Conservation (phyloP, 1,140 invertebrate genomes). For the Procambarus virginalis region DNA sequence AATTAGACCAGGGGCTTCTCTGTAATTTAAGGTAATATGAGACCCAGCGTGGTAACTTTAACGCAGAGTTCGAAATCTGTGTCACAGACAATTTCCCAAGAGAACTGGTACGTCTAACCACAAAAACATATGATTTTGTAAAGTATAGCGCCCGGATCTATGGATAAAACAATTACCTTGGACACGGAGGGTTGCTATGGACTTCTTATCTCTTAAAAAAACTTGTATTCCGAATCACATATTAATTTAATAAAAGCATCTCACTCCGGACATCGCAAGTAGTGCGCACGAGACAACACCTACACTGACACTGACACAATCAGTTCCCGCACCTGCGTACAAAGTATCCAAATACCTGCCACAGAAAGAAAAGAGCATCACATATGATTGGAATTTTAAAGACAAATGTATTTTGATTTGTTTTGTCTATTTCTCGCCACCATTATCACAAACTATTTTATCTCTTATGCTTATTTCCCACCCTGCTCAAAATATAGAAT, state of each 20-base stretch:
- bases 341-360: background rate
- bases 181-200: background rate
- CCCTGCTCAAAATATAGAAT: background rate
- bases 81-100: conserved; percentile 25
- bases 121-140: background rate
- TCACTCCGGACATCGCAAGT: background rate
- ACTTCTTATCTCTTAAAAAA: background rate
- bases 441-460: background rate
- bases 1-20: background rate
- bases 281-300: background rate
- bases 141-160: background rate
- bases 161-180: background rate
- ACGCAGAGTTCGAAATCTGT: conserved; percentile 22
- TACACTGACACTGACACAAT: background rate
- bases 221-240: background rate
- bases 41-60: conserved; percentile 2
- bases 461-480: background rate
- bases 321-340: background rate
- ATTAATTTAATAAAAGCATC: conserved; percentile 22
- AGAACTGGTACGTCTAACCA: conserved; percentile 24
- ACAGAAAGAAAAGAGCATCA: background rate
- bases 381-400: too few species aligned
- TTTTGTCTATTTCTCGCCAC: background rate
- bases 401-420: background rate
- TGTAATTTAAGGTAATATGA: conserved; percentile 12